Evolutionary conservation across 1,140 invertebrate species (phyloP), one percentile per base, ranked within the genome.

Genomic region (Andricus grossulariae): DNA sequence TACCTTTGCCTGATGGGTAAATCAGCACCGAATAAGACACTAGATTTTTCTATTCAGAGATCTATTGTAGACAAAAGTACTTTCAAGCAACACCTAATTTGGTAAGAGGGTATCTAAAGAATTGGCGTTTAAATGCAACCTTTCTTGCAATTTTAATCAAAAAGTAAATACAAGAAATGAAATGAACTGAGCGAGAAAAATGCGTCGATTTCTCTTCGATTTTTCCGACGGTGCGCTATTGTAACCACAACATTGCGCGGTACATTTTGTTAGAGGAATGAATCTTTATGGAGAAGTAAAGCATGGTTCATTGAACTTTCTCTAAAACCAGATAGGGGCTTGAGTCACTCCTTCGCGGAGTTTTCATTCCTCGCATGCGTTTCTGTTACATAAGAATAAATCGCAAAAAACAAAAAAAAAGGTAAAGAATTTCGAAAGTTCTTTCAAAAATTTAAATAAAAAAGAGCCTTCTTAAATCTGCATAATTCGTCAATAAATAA

Each of bases 341-440:
- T 81, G 81, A 76, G 79, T 78, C 83, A 81, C 82, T 85, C 83
- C 80, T 82, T 75, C 72, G 74, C 72, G 72, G 57, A 82, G 74
- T 77, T 81, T 75, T 75, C 77, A 85, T 85, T 84, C 83, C 83
- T 49, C 39, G 39, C 49, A 75, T 79, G 81, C 78, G 78, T 82
- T 82, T 73, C 78, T 80, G 82, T 85, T 86, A 78, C 81, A 78
- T 82, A 82, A 79, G 83, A 83, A 86, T 84, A 86, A 84, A 85
- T 76, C 80, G 70, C 77, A 77, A 78, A 82, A 66, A 66, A 70
- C 49, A 45, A 15, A 80, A 80, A 78, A 75, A 80, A 76, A 60
- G 39, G 19, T 71, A 50, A 18, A 4, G 39, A 45, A 45, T 45
- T 45, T 45, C 39, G 39, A 45, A 45, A 11, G 39, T 45, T 45